phyloP scores from a whole-genome alignment of 2,113 vertebrate species.

The Alaudala cheleensis region DNA sequence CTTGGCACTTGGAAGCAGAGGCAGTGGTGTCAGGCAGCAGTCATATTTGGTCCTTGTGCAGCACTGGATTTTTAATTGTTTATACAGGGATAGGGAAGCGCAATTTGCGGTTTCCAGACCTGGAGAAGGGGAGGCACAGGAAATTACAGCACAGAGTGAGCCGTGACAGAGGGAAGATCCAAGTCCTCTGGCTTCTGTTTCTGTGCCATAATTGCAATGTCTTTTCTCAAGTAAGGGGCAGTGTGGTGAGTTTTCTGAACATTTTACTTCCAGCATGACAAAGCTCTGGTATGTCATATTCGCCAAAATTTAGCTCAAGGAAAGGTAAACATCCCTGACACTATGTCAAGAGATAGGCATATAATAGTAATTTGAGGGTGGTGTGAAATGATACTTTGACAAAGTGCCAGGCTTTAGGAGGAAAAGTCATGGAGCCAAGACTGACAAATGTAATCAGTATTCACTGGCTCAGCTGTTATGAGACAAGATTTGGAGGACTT shows the following conservation, averaged over 20 bases:
- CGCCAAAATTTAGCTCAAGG: neutral
- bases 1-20: neutral
- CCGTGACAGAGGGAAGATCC: constrained; percentile 1
- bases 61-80: neutral
- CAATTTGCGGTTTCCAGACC: constrained; percentile 33
- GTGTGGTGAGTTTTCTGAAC: neutral
- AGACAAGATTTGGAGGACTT: constrained; percentile 54
- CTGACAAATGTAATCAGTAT: constrained; percentile 49
- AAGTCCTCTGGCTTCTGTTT: constrained; percentile 9
- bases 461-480: constrained; percentile 59
- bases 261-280: neutral
- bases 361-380: neutral
- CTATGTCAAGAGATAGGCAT: neutral
- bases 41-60: neutral
- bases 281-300: neutral
- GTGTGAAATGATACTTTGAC: constrained; percentile 6
- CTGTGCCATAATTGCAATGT: neutral
- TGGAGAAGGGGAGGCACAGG: neutral
- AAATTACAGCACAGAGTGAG: neutral
- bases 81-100: neutral
- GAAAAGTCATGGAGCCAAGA: constrained; percentile 44
- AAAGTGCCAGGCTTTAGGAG: constrained; percentile 27
- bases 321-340: neutral
- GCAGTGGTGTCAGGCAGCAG: neutral
- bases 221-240: neutral